Evolutionary conservation across 2,113 vertebrate genomes (phyloP).

Genomic region (Athene noctua): DNA sequence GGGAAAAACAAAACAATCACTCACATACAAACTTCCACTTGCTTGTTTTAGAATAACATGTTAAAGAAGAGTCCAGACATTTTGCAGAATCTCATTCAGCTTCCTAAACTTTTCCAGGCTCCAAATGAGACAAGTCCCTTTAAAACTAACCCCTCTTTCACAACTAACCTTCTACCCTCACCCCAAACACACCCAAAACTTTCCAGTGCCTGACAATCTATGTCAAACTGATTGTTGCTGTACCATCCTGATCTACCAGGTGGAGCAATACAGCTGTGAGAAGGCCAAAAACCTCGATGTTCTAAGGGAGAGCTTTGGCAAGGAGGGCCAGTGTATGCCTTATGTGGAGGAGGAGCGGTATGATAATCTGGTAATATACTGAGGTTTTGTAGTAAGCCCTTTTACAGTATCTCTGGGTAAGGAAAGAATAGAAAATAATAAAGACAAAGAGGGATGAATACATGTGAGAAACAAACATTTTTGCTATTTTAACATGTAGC

Average conservation of each 20-base stretch:
- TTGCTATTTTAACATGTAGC: not conserved
- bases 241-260: not conserved
- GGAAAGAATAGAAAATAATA: not conserved
- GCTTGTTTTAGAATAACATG: not conserved
- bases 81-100: not conserved
- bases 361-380: not conserved
- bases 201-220: not conserved
- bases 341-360: not conserved
- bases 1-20: not conserved
- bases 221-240: not conserved
- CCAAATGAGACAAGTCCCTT: not conserved
- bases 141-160: not conserved
- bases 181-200: not conserved
- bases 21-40: not conserved
- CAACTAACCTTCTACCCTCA: not conserved
- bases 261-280: not conserved
- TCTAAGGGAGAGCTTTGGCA: not conserved
- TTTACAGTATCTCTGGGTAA: not conserved
- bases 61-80: not conserved
- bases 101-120: not conserved
- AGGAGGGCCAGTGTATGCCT: not conserved
- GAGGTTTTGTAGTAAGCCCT: not conserved
- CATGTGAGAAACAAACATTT: not conserved
- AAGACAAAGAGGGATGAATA: not conserved
- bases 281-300: not conserved